Evolutionary conservation across 2,888 invertebrate species (phyloP).

Genomic region (Hydroisotoma schaefferi): DNA sequence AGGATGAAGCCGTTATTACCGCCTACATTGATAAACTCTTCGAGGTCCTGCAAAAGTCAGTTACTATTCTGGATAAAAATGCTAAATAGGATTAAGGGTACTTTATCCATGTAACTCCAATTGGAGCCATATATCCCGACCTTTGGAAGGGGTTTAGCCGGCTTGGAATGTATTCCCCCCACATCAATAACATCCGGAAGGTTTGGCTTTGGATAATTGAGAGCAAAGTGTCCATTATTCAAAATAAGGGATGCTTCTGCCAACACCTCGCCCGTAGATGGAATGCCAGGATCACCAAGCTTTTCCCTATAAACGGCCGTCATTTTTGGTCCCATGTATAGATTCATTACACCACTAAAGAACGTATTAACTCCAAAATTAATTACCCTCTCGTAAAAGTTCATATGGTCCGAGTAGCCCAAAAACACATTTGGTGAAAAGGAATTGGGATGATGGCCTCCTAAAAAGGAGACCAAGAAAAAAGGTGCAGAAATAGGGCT

Average conservation of each 20-base stretch:
- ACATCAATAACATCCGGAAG: constrained; percentile 48
- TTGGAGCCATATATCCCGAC: too few relatives aligned
- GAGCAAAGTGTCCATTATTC: constrained; percentile 48
- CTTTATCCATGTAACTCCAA: too few relatives aligned
- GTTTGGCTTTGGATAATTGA: constrained; percentile 44
- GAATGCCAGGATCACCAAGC: constrained; percentile 51
- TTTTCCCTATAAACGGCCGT: constrained; percentile 48
- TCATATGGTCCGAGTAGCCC: constrained; percentile 48
- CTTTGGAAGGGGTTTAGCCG: constrained; percentile 41
- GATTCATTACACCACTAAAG: constrained; percentile 51
- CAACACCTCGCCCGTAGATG: constrained; percentile 31
- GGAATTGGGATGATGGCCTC: constrained; percentile 49
- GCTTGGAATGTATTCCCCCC: constrained; percentile 49
- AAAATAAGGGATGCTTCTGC: constrained; percentile 39
- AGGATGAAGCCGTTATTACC: constrained; percentile 31
- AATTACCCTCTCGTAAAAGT: constrained; percentile 47
- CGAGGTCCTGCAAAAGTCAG: too few relatives aligned
- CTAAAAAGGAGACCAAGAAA: constrained; percentile 17
- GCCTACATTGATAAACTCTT: constrained; percentile 29
- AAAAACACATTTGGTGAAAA: constrained; percentile 50
- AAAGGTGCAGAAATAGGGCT: constrained; percentile 13
- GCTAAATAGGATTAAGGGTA: too few relatives aligned
- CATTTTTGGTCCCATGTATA: constrained; percentile 49
- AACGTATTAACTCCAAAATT: constrained; percentile 50
- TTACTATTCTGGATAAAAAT: too few relatives aligned